Evolutionary conservation across 1,140 invertebrate genomes (phyloP), one percentile per base, ranked within the genome.

Genomic region (Notospermus geniculatus): DNA sequence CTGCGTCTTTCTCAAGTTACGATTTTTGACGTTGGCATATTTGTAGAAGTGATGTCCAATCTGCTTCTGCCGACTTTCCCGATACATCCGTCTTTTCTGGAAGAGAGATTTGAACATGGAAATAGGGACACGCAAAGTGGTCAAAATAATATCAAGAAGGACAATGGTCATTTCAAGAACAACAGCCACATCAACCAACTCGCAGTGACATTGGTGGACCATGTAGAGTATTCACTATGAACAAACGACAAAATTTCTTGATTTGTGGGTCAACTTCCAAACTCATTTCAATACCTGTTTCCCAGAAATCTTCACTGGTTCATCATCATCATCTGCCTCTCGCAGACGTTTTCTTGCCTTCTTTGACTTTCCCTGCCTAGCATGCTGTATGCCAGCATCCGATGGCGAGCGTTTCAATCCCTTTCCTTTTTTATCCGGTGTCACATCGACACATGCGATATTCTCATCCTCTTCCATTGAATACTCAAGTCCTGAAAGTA

Each of bases 41-140:
- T 93, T 89, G 80, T 97, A 97, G 76, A 96, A 97, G 81, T 95
- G 91, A 73, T 89, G 91, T 62, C 93, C 94, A 65, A 92, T 89
- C 73, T 94, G 95, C 77, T 91, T 94, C 2, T 88, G 19, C 41
- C 83, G 91, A 64, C 86, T 83, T 22, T 87, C 84, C 58, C 91
- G 63, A n/a, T 79, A 72, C 59, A 71, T 45, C 30, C 65, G 60
- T 45, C 78, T 60, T 56, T 70, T 71, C 73, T 77, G 71, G 41
- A 71, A 67, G 41, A 27, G 27, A 15, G 36, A n/a, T 9, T 28
- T 25, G n/a, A n/a, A n/a, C 11, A 19, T 28, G 39, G 43, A 5
- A 39, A 15, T 30, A 41, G 19, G 22, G 25, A 32, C 1, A 29
- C 23, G 2, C 0, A 22, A 39, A 30, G 28, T 41, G n/a, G 41